phyloP scores from a whole-genome alignment of 2,113 vertebrate species.

The Leuciscus idus region DNA sequence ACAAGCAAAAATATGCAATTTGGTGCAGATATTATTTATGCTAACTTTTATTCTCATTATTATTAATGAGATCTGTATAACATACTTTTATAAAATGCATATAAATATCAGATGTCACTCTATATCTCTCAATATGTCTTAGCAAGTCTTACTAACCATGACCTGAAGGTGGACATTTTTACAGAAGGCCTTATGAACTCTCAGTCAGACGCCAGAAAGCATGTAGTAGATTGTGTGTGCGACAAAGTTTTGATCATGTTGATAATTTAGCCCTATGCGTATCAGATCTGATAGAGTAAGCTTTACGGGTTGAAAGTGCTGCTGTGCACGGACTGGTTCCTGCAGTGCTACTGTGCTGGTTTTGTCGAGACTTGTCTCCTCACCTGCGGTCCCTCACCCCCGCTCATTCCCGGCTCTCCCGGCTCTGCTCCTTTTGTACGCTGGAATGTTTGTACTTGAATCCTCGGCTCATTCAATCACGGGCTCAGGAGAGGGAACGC shows the following conservation, averaged over 20 bases:
- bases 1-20: not conserved
- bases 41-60: no score
- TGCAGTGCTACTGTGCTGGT: constrained; percentile 30
- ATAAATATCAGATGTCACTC: not conserved
- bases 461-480: constrained; percentile 37
- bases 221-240: not conserved
- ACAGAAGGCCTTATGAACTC: not conserved
- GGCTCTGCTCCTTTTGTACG: constrained; percentile 52
- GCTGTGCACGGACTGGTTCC: constrained; percentile 36
- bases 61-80: no score
- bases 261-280: not conserved
- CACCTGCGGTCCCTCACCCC: constrained; percentile 41
- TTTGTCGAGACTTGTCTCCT: constrained; percentile 59
- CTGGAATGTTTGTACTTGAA: constrained; percentile 65
- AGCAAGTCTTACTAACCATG: not conserved
- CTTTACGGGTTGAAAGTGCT: not conserved
- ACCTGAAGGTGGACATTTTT: not conserved
- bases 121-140: not conserved
- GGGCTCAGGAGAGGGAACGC: constrained; percentile 11
- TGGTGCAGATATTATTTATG: no score
- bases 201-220: not conserved
- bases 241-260: not conserved
- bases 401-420: not conserved
- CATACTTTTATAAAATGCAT: no score
- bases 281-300: not conserved